Evolutionary conservation across 2,797 vertebrate genomes (phyloP).

Genomic region (Platalea minor): DNA sequence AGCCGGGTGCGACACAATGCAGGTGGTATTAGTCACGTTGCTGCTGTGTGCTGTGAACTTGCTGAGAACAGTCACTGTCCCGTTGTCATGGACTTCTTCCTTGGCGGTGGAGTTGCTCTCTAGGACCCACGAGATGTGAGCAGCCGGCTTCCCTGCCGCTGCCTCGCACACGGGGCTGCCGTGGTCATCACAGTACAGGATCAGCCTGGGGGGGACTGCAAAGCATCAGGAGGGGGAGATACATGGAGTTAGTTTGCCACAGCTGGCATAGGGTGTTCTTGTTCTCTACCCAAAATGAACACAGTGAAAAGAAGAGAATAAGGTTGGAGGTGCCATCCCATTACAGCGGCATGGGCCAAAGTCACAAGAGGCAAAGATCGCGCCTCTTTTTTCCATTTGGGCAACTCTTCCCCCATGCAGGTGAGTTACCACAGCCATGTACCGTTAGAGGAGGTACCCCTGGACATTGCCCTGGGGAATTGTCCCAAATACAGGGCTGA

Average conservation of each 20-base stretch:
- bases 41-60: background rate
- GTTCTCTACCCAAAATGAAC: background rate
- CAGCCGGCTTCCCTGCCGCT: slow-evolving; percentile 16
- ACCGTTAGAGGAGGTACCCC: background rate
- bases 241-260: background rate
- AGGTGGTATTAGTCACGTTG: background rate
- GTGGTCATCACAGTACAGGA: background rate
- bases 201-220: slow-evolving; percentile 35
- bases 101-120: background rate
- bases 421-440: too few relatives aligned
- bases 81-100: background rate
- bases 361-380: fast-evolving
- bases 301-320: background rate
- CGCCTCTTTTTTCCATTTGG: background rate
- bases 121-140: background rate
- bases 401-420: fast-evolving
- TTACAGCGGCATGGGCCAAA: fast-evolving
- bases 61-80: slow-evolving; percentile 61
- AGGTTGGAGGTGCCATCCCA: background rate
- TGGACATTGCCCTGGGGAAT: background rate
- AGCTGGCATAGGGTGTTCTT: background rate
- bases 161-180: slow-evolving; percentile 45
- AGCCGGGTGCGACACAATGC: slow-evolving; percentile 57
- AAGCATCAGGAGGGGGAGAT: background rate
- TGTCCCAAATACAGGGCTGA: background rate